Evolutionary conservation across 2,113 vertebrate species (phyloP).

Genomic region (Tonatia bakeri): DNA sequence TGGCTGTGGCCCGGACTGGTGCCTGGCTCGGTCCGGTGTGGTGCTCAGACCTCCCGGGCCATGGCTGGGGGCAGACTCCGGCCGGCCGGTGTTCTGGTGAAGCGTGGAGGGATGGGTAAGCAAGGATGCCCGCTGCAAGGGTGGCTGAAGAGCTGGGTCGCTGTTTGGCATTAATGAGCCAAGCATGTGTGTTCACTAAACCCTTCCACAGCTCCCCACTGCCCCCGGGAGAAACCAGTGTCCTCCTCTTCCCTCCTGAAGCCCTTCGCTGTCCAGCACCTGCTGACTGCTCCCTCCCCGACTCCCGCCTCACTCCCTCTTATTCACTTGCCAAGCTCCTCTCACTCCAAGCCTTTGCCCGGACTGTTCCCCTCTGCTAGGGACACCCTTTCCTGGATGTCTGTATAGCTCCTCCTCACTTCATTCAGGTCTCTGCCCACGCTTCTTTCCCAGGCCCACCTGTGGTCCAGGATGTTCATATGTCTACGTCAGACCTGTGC

Average conservation of each 20-base stretch:
- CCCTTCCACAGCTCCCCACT: background rate
- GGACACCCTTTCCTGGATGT: background rate
- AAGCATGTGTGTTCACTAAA: fast-evolving
- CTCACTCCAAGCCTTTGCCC: background rate
- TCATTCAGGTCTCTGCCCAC: too few species aligned
- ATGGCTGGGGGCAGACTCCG: background rate
- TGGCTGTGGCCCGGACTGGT: fast-evolving
- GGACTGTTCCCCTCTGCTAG: background rate
- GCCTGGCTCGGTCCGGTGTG: background rate
- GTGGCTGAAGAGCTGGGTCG: fast-evolving
- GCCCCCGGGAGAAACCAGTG: background rate
- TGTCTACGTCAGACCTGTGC: background rate
- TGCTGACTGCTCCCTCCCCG: background rate
- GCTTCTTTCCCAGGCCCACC: background rate
- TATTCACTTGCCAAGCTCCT: fast-evolving
- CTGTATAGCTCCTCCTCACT: fast-evolving
- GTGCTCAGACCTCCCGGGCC: background rate
- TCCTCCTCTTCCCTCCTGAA: background rate
- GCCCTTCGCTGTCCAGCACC: fast-evolving
- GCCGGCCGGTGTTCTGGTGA: background rate
- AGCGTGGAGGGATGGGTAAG: fast-evolving
- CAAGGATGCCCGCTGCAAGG: fast-evolving
- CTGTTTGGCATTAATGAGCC: background rate
- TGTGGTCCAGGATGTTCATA: background rate
- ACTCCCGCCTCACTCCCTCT: background rate